Base-by-base conservation (phyloP, 2,113 vertebrate genomes). In the Aix galericulata region DNA sequence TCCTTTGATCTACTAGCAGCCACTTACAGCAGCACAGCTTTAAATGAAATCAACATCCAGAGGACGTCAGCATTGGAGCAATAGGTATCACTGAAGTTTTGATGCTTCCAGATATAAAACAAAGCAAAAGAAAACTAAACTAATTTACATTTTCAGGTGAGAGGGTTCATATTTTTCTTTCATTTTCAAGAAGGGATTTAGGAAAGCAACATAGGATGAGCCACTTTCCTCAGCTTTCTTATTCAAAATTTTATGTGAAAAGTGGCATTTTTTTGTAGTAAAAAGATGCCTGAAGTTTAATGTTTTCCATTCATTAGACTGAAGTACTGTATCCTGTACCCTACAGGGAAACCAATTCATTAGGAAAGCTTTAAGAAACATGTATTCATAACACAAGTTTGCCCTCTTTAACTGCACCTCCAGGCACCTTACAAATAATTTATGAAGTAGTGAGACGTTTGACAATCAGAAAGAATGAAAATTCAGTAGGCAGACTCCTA, bases 301-400 rank as follows among this genome's bases (percentile, higher is more conserved):
- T 86, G n/a, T 15, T 93, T 62, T 82, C 34, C 52, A 83, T 94
- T 96, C 85, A 89, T 91, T 94, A 82, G n/a, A 78, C 13, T 91
- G 50, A 93, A 86, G 21, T 26, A 86, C 17, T 91, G 71, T 89
- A 86, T 95, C 17, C 32, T 93, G 21, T 82, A 93, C 52, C 83
- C 79, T 88, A 75, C n/a, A 92, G 94, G 77, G 87, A 84, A 96
- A 77, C 55, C 88, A 96, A 94, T 97, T 96, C 88, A 94, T 97
- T 97, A 96, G 96, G 29, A 95, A 69, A 86, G n/a, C 32, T 95
- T 93, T 96, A 95, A 91, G 74, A 95, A 96, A 92, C 80, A 82
- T 48, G 50, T 55, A 95, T 95, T 82, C 80, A 85, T 94, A 91
- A 93, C 72, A 92, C 82, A 89, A 82, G 48, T 96, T 96, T 96